Conservation (phyloP, 1,140 invertebrate genomes). For the Anoplolepis gracilipes region DNA sequence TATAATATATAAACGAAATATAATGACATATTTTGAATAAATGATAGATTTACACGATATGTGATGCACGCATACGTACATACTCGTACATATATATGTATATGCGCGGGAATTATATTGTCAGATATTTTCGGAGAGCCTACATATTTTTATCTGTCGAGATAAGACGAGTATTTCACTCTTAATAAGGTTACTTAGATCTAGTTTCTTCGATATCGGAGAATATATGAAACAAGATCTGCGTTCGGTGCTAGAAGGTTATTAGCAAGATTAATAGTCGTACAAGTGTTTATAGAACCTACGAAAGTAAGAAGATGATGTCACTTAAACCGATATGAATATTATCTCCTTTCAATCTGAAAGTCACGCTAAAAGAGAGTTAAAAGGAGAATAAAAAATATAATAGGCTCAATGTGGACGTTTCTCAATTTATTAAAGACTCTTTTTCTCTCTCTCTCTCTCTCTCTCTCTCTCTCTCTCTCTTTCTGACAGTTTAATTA, state of each 20-base stretch:
- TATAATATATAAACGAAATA: slow-evolving; percentile 26
- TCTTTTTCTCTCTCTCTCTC: not conserved
- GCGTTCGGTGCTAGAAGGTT: slow-evolving; percentile 17
- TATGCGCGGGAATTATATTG: slow-evolving; percentile 10
- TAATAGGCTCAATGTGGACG: not conserved
- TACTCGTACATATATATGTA: slow-evolving; percentile 6
- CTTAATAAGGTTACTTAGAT: slow-evolving; percentile 24
- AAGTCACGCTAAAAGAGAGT: not conserved
- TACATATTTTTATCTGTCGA: slow-evolving; percentile 57
- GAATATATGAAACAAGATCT: not conserved
- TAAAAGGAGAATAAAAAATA: not conserved
- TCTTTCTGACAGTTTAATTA: slow-evolving; percentile 36
- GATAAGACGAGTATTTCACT: slow-evolving; percentile 12
- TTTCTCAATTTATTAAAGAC: slow-evolving; percentile 35
- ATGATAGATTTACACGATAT: slow-evolving; percentile 19
- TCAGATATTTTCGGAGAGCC: slow-evolving; percentile 61
- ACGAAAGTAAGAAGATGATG: slow-evolving; percentile 7
- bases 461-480: no score
- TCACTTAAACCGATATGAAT: not conserved
- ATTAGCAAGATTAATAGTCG: slow-evolving; percentile 32
- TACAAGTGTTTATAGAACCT: slow-evolving; percentile 10
- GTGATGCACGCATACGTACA: slow-evolving; percentile 13
- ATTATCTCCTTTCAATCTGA: not conserved
- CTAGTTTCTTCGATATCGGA: slow-evolving; percentile 25
- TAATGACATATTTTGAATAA: slow-evolving; percentile 54